Evolutionary conservation across 2,888 invertebrate species (phyloP).

Genomic region (Stictocephala bisonia): DNA sequence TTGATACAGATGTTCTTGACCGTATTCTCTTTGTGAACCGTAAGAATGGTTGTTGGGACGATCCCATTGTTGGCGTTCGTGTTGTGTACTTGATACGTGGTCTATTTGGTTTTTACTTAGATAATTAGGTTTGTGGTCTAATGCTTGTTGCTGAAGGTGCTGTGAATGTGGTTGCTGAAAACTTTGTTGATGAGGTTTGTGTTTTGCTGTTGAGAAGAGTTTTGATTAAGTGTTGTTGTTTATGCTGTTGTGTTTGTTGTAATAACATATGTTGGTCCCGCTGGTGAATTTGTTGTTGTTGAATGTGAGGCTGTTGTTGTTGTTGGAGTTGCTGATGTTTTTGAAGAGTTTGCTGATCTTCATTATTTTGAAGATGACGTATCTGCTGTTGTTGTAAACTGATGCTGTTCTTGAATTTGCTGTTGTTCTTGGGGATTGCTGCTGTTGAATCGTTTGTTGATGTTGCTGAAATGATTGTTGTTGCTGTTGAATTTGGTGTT

Average conservation of each 20-base stretch:
- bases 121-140: conserved; percentile 23
- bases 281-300: conserved; percentile 51
- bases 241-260: conserved; percentile 54
- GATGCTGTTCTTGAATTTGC: too few relatives aligned
- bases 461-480: conserved; percentile 67
- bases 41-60: conserved; percentile 34
- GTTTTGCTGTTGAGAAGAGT: conserved; percentile 72
- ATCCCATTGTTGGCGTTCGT: conserved; percentile 38
- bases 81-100: conserved; percentile 22
- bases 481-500: conserved; percentile 62
- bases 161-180: conserved; percentile 66
- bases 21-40: conserved; percentile 35
- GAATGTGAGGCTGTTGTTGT: conserved; percentile 49
- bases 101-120: conserved; percentile 24
- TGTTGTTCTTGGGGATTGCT: too few relatives aligned
- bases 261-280: conserved; percentile 53
- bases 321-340: conserved; percentile 47
- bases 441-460: too few relatives aligned
- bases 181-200: conserved; percentile 69
- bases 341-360: conserved; percentile 43
- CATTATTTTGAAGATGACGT: too few relatives aligned
- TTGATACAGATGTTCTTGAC: conserved; percentile 37
- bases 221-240: conserved; percentile 59
- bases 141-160: conserved; percentile 65
- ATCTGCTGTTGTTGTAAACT: too few relatives aligned